Evolutionary conservation across 2,113 vertebrate species (phyloP).

Genomic region (Hippoglossus stenolepis): DNA sequence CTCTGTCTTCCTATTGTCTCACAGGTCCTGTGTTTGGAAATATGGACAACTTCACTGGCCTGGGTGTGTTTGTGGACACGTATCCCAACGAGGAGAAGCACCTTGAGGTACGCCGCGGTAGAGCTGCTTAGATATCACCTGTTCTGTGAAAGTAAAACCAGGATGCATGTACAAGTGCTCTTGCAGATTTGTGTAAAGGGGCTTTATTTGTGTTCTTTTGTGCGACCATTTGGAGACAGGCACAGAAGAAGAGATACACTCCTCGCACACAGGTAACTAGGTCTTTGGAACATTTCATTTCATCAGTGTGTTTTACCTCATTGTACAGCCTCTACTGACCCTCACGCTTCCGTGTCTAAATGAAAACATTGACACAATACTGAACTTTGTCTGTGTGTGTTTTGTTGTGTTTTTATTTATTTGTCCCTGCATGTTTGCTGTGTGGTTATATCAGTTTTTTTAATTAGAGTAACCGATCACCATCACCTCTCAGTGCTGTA

Average conservation of each 20-base stretch:
- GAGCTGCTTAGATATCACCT: not conserved
- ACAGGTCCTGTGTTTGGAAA: conserved; percentile 97
- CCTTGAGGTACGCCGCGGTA: conserved; percentile 87
- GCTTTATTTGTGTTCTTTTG: conserved; percentile 78
- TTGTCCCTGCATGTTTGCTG: not conserved
- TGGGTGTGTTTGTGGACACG: conserved; percentile 97
- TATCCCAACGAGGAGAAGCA: conserved; percentile 99
- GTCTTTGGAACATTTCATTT: conserved; percentile 24
- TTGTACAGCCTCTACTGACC: too few relatives aligned
- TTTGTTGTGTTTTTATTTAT: too few relatives aligned
- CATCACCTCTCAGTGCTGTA: too few relatives aligned
- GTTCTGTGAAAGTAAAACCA: not conserved
- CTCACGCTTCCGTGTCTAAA: not conserved
- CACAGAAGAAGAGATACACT: conserved; percentile 96
- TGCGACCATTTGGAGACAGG: conserved; percentile 85
- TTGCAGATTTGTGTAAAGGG: conserved; percentile 59
- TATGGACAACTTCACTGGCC: conserved; percentile 93
- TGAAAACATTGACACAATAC: not conserved
- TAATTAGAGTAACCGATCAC: too few relatives aligned
- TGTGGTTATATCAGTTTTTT: conserved; percentile 4
- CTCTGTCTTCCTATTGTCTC: conserved; percentile 10
- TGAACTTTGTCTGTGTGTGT: not conserved
- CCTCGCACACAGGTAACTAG: conserved; percentile 92
- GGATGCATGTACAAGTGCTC: not conserved
- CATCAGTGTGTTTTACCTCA: too few relatives aligned